Base-by-base conservation (phyloP, 2,113 vertebrate genomes). In the Lasiurus cinereus region DNA sequence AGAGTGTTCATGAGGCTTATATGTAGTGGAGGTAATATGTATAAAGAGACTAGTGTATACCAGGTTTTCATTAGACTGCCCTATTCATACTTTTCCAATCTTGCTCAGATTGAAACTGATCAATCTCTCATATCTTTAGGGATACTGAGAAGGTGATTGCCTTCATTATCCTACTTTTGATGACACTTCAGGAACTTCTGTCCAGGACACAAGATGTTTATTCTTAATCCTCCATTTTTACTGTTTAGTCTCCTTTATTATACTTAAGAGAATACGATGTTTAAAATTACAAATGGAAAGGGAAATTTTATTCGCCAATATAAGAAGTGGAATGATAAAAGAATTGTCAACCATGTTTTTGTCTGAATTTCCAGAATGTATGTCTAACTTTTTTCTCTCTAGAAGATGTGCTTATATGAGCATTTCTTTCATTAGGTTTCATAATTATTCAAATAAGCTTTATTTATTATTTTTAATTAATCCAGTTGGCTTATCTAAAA, bases 381-480 rank as follows among this genome's bases (percentile, higher is more conserved):
- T 19, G 78, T 22, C 19, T 66, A 46, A 82, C 24, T 11, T 50
- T 70, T 59, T 86, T 66, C 10, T 74, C 7, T 82, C 22, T 50
- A 70, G 7, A 62, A 80, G 5, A 0, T 69, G 18, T 39, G 6
- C 5, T 82, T 87, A 70, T 39, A 1, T 92, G 24, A 39, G 5
- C 4, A 50, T 76, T 84, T 84, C 29, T 36, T 82, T 91, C 29
- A 78, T 77, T 56, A 86, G 11, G 14, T 70, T 95, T 90, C 22
- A 46, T 27, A 66, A 87, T 56, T 10, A 64, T 43, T 83, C 74
- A 56, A 64, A 24, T 16, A 69, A 72, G 27, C 5, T 33, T 83
- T 36, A 72, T 62, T 83, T 89, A 21, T 52, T 46, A 21, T 62
- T 83, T 94, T 90, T 88, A 82, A 62, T 86, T 83, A 62, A n/a